Conservation (phyloP, 2,888 invertebrate species). For the Desoria tigrina region DNA sequence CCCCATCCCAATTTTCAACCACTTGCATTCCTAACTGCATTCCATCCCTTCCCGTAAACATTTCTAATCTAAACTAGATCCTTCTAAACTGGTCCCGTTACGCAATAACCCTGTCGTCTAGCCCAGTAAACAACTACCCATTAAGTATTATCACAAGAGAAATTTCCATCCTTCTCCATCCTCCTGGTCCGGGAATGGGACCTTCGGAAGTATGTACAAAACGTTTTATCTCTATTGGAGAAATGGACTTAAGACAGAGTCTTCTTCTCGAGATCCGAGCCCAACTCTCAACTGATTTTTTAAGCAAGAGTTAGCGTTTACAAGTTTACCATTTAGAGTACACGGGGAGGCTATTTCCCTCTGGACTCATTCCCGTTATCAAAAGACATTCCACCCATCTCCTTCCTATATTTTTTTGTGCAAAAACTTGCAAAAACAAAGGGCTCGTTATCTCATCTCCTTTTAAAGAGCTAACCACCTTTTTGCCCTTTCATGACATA, state of each 20-base stretch:
- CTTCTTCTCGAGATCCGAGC: too few relatives aligned
- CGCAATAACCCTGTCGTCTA: constrained; percentile 17
- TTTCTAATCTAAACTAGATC: constrained; percentile 20
- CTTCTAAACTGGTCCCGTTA: neutral
- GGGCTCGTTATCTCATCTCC: constrained; percentile 11
- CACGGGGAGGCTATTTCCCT: neutral
- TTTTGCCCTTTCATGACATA: neutral
- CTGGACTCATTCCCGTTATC: constrained; percentile 6
- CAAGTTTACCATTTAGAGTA: too few relatives aligned
- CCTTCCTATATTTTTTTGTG: neutral
- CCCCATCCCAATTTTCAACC: neutral
- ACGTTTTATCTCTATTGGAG: too few relatives aligned
- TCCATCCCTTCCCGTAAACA: constrained; percentile 4
- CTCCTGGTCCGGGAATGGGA: neutral
- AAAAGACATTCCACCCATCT: constrained; percentile 10
- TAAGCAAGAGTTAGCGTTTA: neutral
- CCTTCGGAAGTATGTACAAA: too few relatives aligned
- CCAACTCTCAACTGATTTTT: too few relatives aligned
- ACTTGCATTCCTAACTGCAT: constrained; percentile 2
- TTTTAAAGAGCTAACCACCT: constrained; percentile 8
- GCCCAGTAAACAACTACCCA: constrained; percentile 15
- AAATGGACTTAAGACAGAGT: too few relatives aligned
- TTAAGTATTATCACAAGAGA: constrained; percentile 8
- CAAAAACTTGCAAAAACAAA: constrained; percentile 12
- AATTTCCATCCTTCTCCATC: neutral